A percentile compares a stretch with the other conserved stretches of the same genome.
Conservation (phyloP, 2,113 vertebrate genomes). For the Empidonax alnorum region DNA sequence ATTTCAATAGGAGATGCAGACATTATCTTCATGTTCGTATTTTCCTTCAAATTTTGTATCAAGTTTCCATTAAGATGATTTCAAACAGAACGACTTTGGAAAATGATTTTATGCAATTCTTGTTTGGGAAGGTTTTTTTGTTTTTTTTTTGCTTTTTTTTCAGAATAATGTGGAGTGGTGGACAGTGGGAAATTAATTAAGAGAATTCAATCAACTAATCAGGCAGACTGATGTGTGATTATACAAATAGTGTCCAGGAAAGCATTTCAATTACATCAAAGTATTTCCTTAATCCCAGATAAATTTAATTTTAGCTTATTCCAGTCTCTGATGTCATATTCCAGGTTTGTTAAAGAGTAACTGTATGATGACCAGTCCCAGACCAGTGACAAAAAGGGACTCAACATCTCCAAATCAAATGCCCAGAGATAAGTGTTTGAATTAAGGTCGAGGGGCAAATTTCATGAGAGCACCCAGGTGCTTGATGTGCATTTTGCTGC, state of each 20-base stretch:
- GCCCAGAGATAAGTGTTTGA: not conserved
- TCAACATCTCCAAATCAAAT: not conserved
- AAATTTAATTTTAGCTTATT: not conserved
- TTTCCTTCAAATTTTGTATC: not conserved
- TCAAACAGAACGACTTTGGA: not conserved
- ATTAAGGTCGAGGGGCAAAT: not conserved
- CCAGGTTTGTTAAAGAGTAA: not conserved
- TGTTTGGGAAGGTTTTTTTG: not conserved
- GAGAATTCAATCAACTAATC: not conserved
- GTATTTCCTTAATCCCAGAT: not conserved
- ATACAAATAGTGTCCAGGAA: not conserved
- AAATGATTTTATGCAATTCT: not conserved
- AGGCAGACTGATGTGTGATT: not conserved
- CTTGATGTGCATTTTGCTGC: not conserved
- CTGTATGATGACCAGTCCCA: not conserved
- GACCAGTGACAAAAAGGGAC: not conserved
- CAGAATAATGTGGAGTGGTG: not conserved
- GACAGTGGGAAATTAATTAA: constrained; percentile 22
- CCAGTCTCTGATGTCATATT: not conserved
- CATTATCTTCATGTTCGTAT: not conserved
- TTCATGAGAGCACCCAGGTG: not conserved
- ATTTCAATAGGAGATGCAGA: not conserved
- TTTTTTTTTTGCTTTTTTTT: not conserved
- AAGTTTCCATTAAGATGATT: not conserved
- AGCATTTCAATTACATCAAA: not conserved